Percentiles rank a stretch among this genome's conserved stretches.
phyloP scores from a whole-genome alignment of 2,797 vertebrate species.

The Mormyrops attenuatus region DNA sequence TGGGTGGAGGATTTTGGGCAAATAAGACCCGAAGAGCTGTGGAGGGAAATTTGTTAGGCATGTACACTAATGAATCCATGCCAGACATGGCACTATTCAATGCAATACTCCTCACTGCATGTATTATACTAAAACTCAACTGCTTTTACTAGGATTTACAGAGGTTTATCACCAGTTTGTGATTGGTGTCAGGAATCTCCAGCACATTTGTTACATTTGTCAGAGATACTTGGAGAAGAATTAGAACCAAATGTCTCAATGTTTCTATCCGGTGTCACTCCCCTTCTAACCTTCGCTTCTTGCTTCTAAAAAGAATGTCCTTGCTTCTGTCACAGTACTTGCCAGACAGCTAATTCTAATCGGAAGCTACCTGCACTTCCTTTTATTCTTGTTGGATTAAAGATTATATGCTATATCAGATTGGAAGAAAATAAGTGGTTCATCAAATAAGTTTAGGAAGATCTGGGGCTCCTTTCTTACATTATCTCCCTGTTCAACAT shows the following conservation, averaged over 20 bases:
- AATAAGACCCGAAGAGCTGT: background rate
- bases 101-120: background rate
- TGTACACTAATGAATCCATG: background rate
- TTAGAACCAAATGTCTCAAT: background rate
- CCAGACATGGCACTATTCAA: background rate
- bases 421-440: background rate
- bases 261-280: background rate
- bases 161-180: background rate
- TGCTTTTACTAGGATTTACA: background rate
- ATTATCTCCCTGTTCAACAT: background rate
- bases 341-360: background rate
- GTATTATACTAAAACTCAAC: background rate
- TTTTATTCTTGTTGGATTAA: background rate
- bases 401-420: background rate
- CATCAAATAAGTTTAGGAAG: background rate
- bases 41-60: background rate
- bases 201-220: background rate
- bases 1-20: background rate
- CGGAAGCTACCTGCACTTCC: background rate
- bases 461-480: background rate
- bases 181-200: background rate
- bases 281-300: background rate
- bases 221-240: background rate
- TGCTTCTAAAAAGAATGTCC: background rate
- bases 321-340: background rate